A percentile compares a stretch with the other conserved stretches of the same genome.
Conservation (phyloP, 1,140 invertebrate species). For the Drosophila arizonae region DNA sequence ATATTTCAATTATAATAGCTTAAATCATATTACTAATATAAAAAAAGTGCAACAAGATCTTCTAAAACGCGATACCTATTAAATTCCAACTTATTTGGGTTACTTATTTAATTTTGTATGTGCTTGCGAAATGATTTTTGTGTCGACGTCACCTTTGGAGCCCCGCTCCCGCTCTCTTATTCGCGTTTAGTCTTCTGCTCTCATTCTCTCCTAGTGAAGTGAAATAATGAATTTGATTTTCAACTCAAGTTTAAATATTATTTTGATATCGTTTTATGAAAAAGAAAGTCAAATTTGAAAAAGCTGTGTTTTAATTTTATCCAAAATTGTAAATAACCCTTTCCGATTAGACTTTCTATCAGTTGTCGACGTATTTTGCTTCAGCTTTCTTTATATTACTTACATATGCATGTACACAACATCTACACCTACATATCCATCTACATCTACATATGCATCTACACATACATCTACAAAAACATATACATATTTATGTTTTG, state of each 20-base stretch:
- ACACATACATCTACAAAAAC: conserved; percentile 19
- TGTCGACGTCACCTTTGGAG: conserved; percentile 79
- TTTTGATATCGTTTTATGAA: conserved; percentile 3
- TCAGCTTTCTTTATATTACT: conserved; percentile 63
- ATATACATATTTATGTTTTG: conserved; percentile 56
- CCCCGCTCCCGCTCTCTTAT: conserved; percentile 35
- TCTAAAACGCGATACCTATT: background rate
- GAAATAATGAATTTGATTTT: conserved; percentile 51
- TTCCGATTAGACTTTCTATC: conserved; percentile 25
- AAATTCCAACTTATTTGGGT: conserved; percentile 6
- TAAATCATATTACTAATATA: background rate
- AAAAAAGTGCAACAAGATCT: conserved; percentile 8
- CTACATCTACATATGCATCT: background rate
- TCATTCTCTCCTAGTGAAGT: conserved; percentile 49
- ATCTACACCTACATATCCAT: background rate
- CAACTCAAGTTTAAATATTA: conserved; percentile 37
- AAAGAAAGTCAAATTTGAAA: conserved; percentile 7
- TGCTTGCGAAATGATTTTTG: conserved; percentile 54
- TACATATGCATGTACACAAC: conserved; percentile 44
- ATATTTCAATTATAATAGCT: conserved; percentile 39
- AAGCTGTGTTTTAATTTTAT: conserved; percentile 4
- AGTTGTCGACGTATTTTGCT: conserved; percentile 21
- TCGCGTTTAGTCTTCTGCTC: conserved; percentile 43
- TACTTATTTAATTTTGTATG: conserved; percentile 8
- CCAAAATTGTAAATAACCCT: conserved; percentile 23